A percentile compares a stretch with the other conserved stretches of the same genome.
These are phyloP conservation scores for Acanthacorydalis orientalis DNA, from an alignment of 2,888 invertebrate species.

Conservation along the genomic window DNA sequence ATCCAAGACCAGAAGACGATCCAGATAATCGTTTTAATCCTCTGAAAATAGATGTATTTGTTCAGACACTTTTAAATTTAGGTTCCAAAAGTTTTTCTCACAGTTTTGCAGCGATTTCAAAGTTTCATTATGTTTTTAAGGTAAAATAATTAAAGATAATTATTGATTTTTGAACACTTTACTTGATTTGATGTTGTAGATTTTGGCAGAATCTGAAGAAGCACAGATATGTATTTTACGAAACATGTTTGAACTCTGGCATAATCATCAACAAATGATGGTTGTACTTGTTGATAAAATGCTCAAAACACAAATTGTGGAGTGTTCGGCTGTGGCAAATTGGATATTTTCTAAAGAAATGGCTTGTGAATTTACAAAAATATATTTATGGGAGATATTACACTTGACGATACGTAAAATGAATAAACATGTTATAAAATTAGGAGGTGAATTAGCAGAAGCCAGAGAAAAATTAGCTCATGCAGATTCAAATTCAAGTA, in stretches of 20 bases:
- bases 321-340: conserved; percentile 91
- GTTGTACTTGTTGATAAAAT: conserved; percentile 91
- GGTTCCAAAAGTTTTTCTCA: conserved; percentile 97
- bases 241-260: conserved; percentile 92
- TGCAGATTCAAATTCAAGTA: conserved; percentile 66
- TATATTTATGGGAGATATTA: conserved; percentile 92
- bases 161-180: background rate
- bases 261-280: conserved; percentile 92
- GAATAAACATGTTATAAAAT: conserved; percentile 83
- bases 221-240: conserved; percentile 87
- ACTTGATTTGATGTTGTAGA: conserved; percentile 31
- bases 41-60: conserved; percentile 89
- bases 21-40: conserved; percentile 70
- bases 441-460: conserved; percentile 64
- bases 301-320: conserved; percentile 91
- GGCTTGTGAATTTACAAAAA: conserved; percentile 79
- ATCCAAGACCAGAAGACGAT: conserved; percentile 59
- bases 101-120: conserved; percentile 95
- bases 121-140: conserved; percentile 84
- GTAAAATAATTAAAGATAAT: conserved; percentile 28
- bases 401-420: conserved; percentile 92
- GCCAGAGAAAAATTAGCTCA: conserved; percentile 74
- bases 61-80: conserved; percentile 83
- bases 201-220: conserved; percentile 83
- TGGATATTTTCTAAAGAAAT: conserved; percentile 96